Conservation (phyloP, 2,113 vertebrate species). For the Ursus arctos region DNA sequence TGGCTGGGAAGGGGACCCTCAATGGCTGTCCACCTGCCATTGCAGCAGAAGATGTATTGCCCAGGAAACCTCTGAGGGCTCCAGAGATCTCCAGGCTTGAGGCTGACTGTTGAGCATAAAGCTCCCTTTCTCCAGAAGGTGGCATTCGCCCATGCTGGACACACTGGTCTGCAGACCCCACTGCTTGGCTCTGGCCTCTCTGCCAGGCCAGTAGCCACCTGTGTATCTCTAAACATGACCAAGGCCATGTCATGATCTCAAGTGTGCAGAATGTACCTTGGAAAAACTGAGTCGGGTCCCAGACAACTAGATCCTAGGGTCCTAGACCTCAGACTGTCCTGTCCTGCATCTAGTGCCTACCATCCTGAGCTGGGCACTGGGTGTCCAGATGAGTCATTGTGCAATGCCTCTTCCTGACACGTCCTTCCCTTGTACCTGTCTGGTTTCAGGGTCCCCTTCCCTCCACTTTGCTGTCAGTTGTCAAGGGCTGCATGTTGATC, state of each 20-base stretch:
- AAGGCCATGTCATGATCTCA: neutral
- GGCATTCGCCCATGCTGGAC: neutral
- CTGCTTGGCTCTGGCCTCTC: neutral
- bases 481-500: neutral
- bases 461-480: rapidly evolving
- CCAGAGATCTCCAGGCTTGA: neutral
- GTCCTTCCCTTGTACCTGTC: no score
- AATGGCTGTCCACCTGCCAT: neutral
- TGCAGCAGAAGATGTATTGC: rapidly evolving
- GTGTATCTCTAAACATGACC: neutral
- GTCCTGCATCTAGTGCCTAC: neutral
- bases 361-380: neutral
- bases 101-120: neutral
- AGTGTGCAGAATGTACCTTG: neutral
- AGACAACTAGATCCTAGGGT: neutral
- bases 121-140: neutral
- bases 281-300: neutral
- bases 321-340: neutral
- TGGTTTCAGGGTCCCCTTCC: neutral
- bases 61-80: neutral
- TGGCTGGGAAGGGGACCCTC: neutral
- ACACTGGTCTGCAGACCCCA: neutral
- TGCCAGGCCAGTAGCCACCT: neutral
- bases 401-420: neutral
- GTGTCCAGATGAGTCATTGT: neutral